Evolutionary conservation across 2,797 vertebrate genomes (phyloP).

Genomic region (Gallinago nigripennis): DNA sequence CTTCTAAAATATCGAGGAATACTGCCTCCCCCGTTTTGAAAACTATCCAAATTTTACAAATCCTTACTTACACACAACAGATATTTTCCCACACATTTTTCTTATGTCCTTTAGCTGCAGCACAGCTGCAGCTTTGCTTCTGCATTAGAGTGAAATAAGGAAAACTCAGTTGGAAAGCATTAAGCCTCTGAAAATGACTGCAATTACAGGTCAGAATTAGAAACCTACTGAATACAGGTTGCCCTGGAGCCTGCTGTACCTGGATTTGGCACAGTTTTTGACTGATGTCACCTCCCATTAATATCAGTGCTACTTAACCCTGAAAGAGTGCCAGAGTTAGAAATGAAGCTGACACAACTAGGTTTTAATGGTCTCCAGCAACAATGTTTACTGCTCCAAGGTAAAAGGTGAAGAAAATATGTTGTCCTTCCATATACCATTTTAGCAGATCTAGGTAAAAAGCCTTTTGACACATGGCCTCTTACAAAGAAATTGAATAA

Average conservation of each 20-base stretch:
- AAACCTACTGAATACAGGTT: neutral
- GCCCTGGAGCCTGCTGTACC: neutral
- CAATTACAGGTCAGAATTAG: conserved; percentile 38
- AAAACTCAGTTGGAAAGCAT: neutral
- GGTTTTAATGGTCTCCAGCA: conserved; percentile 18
- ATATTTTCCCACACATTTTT: neutral
- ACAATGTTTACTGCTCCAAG: conserved; percentile 23
- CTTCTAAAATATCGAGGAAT: neutral
- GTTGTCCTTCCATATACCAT: conserved; percentile 22
- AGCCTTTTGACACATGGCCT: conserved; percentile 18
- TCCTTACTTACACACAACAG: neutral
- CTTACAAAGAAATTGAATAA: conserved; percentile 38
- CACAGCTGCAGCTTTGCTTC: neutral
- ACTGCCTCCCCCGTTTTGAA: neutral
- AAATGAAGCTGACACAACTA: conserved; percentile 14
- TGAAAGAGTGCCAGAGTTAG: neutral
- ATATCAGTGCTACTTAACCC: conserved; percentile 7
- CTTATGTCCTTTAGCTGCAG: neutral
- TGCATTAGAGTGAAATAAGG: neutral
- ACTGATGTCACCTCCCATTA: conserved; percentile 25
- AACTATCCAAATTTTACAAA: neutral
- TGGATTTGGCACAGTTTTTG: conserved; percentile 15
- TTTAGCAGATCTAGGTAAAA: conserved; percentile 36
- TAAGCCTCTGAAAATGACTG: neutral
- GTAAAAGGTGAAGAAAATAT: conserved; percentile 40